These are phyloP conservation scores for Pao palembangensis DNA, from an alignment of 2,113 vertebrate genomes.

Conservation along the genomic window DNA sequence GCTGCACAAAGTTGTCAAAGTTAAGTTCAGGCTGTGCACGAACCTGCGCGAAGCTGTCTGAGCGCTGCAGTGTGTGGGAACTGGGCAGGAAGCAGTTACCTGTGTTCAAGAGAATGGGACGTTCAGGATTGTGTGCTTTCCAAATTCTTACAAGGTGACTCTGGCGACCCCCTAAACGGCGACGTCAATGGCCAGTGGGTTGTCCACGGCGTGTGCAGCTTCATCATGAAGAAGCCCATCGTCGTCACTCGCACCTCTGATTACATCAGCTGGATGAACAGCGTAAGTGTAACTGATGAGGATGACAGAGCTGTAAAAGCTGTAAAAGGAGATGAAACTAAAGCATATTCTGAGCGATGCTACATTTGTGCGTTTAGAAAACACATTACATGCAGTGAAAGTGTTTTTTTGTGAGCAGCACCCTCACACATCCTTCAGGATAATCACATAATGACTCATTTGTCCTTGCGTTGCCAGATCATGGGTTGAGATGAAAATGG, in stretches of 20 bases:
- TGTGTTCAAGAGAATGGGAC: neutral
- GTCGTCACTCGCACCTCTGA: slow-evolving; percentile 88
- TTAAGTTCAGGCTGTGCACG: slow-evolving; percentile 23
- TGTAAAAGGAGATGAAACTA: too few relatives aligned
- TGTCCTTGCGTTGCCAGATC: slow-evolving; percentile 54
- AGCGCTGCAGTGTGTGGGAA: slow-evolving; percentile 6
- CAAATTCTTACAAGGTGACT: slow-evolving; percentile 78
- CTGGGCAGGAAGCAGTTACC: neutral
- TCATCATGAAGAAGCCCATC: slow-evolving; percentile 82
- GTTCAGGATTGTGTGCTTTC: neutral
- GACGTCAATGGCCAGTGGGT: slow-evolving; percentile 73
- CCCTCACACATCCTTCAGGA: neutral
- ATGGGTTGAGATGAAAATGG: slow-evolving; percentile 53
- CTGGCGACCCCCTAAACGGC: slow-evolving; percentile 88
- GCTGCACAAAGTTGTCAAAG: slow-evolving; percentile 39
- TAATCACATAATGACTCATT: slow-evolving; percentile 23
- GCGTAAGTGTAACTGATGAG: slow-evolving; percentile 66
- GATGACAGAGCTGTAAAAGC: too few relatives aligned
- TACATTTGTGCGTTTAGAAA: too few relatives aligned
- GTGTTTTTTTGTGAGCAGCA: neutral
- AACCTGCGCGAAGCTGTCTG: slow-evolving; percentile 15
- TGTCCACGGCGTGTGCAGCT: slow-evolving; percentile 87
- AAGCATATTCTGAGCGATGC: neutral
- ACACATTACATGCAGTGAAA: too few relatives aligned
- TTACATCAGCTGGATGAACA: slow-evolving; percentile 83